A percentile compares a stretch with the other conserved stretches of the same genome.
phyloP scores from a whole-genome alignment of 2,888 invertebrate species.

The Clunio marinus region DNA sequence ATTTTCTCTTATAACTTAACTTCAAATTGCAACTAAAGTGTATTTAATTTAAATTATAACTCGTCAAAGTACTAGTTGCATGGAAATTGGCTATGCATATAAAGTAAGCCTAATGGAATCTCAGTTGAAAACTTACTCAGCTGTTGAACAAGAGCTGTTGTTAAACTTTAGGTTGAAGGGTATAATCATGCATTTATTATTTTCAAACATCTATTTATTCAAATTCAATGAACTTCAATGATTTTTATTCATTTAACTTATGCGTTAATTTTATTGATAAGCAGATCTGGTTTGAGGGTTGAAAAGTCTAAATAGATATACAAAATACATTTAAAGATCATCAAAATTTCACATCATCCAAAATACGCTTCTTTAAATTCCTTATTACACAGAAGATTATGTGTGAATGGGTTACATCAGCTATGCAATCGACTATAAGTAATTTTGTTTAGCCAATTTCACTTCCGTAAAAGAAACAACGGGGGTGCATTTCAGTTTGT shows the following conservation, averaged over 20 bases:
- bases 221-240: slow-evolving; percentile 15
- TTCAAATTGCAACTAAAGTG: slow-evolving; percentile 13
- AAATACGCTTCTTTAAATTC: not conserved
- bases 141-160: too few relatives aligned
- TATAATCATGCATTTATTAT: not conserved
- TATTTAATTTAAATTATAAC: slow-evolving; percentile 23
- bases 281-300: not conserved
- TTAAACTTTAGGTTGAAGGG: not conserved
- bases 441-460: too few relatives aligned
- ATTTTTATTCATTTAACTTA: slow-evolving; percentile 2
- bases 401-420: too few relatives aligned
- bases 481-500: not conserved
- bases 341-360: not conserved
- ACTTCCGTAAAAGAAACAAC: too few relatives aligned
- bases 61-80: slow-evolving; percentile 25
- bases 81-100: slow-evolving; percentile 51
- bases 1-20: slow-evolving; percentile 12
- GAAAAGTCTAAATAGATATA: too few relatives aligned
- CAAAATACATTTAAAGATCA: not conserved
- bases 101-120: slow-evolving; percentile 51
- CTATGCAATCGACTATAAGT: too few relatives aligned
- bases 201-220: slow-evolving; percentile 10
- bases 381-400: too few relatives aligned
- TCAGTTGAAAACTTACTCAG: slow-evolving; percentile 12
- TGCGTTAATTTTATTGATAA: not conserved